Evolutionary conservation across 2,888 invertebrate genomes (phyloP).

Genomic region (Lycia hirtaria): DNA sequence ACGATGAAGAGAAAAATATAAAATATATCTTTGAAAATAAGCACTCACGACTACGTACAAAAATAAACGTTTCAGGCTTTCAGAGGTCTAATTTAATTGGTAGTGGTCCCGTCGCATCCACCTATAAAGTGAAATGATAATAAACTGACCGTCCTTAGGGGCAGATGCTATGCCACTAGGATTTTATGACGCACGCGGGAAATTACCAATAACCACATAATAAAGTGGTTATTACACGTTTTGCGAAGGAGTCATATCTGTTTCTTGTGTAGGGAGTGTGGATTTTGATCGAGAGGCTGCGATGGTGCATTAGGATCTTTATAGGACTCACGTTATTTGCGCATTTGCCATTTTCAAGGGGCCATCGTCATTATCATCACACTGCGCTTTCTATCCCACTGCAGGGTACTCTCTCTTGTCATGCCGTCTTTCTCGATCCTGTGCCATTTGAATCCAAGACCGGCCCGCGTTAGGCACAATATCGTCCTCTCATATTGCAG

Average conservation of each 20-base stretch:
- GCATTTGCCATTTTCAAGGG: too few relatives aligned
- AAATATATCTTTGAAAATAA: background rate
- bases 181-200: slow-evolving; percentile 20
- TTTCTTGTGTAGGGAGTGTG: background rate
- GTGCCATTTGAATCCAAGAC: too few relatives aligned
- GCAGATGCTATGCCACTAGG: slow-evolving; percentile 7
- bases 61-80: slow-evolving; percentile 7
- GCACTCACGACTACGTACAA: background rate
- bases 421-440: too few relatives aligned
- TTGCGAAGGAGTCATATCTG: background rate
- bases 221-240: slow-evolving; percentile 9
- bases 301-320: too few relatives aligned
- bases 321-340: too few relatives aligned
- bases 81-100: slow-evolving; percentile 10
- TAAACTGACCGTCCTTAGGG: slow-evolving; percentile 7
- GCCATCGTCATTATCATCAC: too few relatives aligned
- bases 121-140: slow-evolving; percentile 13
- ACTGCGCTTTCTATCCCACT: too few relatives aligned
- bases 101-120: background rate
- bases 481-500: too few relatives aligned
- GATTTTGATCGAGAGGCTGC: background rate
- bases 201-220: slow-evolving; percentile 15
- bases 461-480: too few relatives aligned
- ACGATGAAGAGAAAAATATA: too few relatives aligned
- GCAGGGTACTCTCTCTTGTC: too few relatives aligned